Conservation (phyloP, 2,113 vertebrate genomes). For the Emydocephalus ijimae region DNA sequence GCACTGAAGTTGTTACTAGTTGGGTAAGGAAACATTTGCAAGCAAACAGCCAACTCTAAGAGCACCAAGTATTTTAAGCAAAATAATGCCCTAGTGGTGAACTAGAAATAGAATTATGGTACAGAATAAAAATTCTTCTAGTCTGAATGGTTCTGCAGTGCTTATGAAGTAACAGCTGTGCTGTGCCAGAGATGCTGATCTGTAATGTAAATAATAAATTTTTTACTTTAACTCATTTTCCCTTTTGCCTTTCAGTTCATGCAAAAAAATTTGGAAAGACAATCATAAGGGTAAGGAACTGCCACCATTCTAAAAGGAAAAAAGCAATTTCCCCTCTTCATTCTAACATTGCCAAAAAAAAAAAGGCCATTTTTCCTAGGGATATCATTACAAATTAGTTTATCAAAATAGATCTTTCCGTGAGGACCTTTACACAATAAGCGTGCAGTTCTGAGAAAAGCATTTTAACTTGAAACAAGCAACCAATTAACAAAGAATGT, state of each 20-base stretch:
- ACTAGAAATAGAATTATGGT: background rate
- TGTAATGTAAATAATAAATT: background rate
- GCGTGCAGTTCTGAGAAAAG: background rate
- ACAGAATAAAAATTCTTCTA: background rate
- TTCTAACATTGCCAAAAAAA: background rate
- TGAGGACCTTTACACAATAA: background rate
- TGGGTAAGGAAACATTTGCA: background rate
- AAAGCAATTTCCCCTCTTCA: background rate
- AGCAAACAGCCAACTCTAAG: background rate
- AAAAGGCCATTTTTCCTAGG: background rate
- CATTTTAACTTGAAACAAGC: background rate
- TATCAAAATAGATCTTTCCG: background rate
- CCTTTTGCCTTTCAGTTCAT: constrained; percentile 36
- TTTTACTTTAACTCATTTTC: background rate
- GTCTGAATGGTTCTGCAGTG: background rate
- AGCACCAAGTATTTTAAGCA: background rate
- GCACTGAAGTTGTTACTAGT: background rate
- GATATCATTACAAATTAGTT: background rate
- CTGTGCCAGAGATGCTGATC: background rate
- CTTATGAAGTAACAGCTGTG: background rate
- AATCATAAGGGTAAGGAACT: constrained; percentile 29
- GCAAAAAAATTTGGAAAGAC: background rate
- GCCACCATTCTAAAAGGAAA: background rate
- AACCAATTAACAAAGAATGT: background rate
- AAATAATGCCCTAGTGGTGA: background rate